Evolutionary conservation across 2,113 vertebrate genomes (phyloP).

Genomic region (Sitta europaea): DNA sequence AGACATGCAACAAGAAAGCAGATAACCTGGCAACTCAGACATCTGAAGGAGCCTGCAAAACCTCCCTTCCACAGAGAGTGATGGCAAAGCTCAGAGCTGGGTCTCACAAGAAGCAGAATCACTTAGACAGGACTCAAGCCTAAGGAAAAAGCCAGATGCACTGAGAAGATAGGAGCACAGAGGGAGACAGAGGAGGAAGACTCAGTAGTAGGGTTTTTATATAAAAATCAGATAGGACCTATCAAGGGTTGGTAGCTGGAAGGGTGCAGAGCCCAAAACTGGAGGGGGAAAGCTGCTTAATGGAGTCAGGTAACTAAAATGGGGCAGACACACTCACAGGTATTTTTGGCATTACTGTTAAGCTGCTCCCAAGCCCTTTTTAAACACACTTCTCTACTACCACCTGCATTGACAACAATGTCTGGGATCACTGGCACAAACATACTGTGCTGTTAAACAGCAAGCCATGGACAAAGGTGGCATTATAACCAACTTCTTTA

Average conservation of each 20-base stretch:
- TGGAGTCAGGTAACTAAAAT: not conserved
- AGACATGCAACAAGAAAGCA: not conserved
- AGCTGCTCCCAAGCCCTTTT: not conserved
- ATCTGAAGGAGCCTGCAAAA: not conserved
- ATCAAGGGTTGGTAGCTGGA: accelerated
- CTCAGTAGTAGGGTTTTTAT: not conserved
- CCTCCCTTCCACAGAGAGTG: not conserved
- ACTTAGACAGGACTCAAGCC: not conserved
- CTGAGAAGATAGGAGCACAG: not conserved
- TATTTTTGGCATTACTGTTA: not conserved
- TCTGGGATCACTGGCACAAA: not conserved
- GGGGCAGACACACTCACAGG: not conserved
- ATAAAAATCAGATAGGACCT: not conserved
- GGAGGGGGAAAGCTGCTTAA: not conserved
- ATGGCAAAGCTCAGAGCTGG: not conserved
- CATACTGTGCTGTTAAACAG: not conserved
- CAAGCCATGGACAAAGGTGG: not conserved
- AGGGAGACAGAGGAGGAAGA: not conserved
- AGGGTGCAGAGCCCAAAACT: not conserved
- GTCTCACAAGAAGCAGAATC: not conserved
- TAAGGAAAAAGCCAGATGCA: not conserved
- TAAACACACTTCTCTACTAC: not conserved
- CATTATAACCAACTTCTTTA: not conserved
- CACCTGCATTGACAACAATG: not conserved
- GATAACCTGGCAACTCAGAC: not conserved